Evolutionary conservation across 2,113 vertebrate genomes (phyloP).

Genomic region (Mobula hypostoma): DNA sequence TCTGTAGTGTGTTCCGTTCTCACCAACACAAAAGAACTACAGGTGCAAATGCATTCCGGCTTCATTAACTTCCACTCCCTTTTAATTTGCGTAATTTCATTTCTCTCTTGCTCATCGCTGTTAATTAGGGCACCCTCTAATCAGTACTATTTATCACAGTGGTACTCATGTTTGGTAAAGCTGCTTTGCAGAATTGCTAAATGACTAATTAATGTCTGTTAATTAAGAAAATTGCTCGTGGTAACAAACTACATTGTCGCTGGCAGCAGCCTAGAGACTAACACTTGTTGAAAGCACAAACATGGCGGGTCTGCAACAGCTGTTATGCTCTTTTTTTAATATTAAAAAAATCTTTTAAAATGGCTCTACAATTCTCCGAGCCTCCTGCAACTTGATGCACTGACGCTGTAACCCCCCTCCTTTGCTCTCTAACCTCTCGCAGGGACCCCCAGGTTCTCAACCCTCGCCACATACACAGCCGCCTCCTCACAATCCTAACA

Average conservation of each 20-base stretch:
- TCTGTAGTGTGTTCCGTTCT: constrained; percentile 68
- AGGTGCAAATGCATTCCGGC: constrained; percentile 74
- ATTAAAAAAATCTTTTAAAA: constrained; percentile 44
- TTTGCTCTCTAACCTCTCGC: constrained; percentile 71
- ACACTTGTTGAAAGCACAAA: constrained; percentile 75
- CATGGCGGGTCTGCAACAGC: constrained; percentile 46
- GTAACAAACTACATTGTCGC: constrained; percentile 79
- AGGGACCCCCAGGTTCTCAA: constrained; percentile 98
- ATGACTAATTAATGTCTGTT: constrained; percentile 94
- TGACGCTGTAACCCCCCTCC: constrained; percentile 59
- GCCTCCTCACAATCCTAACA: constrained; percentile 98
- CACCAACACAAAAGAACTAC: constrained; percentile 68
- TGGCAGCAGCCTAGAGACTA: constrained; percentile 71
- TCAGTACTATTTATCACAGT: constrained; percentile 82
- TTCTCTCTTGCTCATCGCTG: constrained; percentile 70
- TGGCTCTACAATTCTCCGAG: constrained; percentile 55
- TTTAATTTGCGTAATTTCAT: constrained; percentile 77
- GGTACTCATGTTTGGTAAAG: constrained; percentile 86
- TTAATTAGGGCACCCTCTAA: constrained; percentile 83
- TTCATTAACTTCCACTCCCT: constrained; percentile 73
- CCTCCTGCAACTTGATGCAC: constrained; percentile 56
- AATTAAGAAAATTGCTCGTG: constrained; percentile 89
- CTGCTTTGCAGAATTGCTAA: constrained; percentile 85
- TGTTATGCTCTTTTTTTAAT: background rate
- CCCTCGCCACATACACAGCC: constrained; percentile 96